phyloP scores from a whole-genome alignment of 2,797 vertebrate genomes.

The Sternarchorhynchus goeldii region DNA sequence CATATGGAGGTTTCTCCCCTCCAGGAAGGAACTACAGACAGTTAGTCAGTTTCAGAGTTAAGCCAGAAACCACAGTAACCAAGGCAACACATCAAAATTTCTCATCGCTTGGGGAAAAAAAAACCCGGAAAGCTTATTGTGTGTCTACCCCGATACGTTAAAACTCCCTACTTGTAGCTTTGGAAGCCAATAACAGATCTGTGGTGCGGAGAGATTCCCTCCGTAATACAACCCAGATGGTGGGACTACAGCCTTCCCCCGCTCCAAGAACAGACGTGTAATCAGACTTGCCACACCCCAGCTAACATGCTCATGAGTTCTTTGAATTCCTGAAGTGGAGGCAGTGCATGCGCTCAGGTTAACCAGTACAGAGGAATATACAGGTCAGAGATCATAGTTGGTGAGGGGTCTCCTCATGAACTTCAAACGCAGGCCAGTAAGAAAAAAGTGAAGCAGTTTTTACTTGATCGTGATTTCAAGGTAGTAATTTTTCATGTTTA shows the following conservation, averaged over 20 bases:
- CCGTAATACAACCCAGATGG: constrained; percentile 30
- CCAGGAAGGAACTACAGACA: not conserved
- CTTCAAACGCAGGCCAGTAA: not conserved
- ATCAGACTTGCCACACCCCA: constrained; percentile 46
- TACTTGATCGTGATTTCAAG: too few relatives aligned
- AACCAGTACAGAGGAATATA: not conserved
- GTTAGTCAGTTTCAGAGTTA: not conserved
- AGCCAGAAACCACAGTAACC: not conserved
- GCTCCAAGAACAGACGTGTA: constrained; percentile 38
- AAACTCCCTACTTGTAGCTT: not conserved
- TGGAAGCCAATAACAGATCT: not conserved
- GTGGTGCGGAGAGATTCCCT: not conserved
- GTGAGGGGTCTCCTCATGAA: not conserved
- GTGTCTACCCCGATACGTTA: not conserved
- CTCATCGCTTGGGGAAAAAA: too few relatives aligned
- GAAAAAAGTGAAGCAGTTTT: too few relatives aligned
- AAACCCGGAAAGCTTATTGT: not conserved
- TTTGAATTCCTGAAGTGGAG: constrained; percentile 27
- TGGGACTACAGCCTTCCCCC: constrained; percentile 23
- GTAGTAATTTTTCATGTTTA: too few relatives aligned
- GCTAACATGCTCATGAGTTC: constrained; percentile 39
- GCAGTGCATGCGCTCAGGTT: constrained; percentile 12
- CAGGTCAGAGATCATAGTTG: not conserved
- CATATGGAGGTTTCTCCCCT: too few relatives aligned
- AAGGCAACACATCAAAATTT: not conserved